Base-by-base conservation (phyloP, 2,797 vertebrate species). In the Prunella strophiata region DNA sequence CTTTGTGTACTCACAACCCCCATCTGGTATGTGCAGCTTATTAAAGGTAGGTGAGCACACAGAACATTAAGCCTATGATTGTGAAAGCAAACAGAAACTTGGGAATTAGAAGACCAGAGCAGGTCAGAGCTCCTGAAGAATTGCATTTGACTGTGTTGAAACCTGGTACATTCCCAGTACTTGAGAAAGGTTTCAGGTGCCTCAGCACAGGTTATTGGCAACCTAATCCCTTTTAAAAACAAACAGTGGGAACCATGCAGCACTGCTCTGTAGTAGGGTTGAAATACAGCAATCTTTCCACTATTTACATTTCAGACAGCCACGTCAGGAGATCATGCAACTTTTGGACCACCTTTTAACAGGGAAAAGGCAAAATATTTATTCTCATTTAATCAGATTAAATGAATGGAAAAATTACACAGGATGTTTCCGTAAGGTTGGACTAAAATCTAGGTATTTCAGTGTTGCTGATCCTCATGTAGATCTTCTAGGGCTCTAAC, bases 71-170 rank as follows among this genome's bases (percentile, higher is more conserved):
- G 16, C 43, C 34, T 76, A 0, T 47, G 50, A 32, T 30, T 63
- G 29, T 81, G 80, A 92, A 92, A 85, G 22, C 43, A 93, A 91
- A 51, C 22, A 68, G n/a, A 68, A 81, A 43, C 13, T 21, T 38
- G 9, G 13, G 32, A 85, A 74, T 70, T 32, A 13, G 8, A 77
- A 78, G 29, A 50, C 17, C n/a, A 75, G 62, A 78, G 51, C 36
- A 73, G 18, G 47, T 73, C 51, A 70, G 30, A 84, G 32, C 32
- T 45, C 16, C 63, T 93, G 29, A 63, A 76, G 36, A 72, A 63
- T 58, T 29, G 11, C 34, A 38, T 34, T 11, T 54, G 54, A 57
- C 27, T 66, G 68, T 13, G 8, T 26, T 59, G 77, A 88, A 73
- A 89, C 6, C 10, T 68, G 4, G 36, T 67, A 17, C 66, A 38